phyloP scores from a whole-genome alignment of 2,797 vertebrate species.

The Myotis findleyi region DNA sequence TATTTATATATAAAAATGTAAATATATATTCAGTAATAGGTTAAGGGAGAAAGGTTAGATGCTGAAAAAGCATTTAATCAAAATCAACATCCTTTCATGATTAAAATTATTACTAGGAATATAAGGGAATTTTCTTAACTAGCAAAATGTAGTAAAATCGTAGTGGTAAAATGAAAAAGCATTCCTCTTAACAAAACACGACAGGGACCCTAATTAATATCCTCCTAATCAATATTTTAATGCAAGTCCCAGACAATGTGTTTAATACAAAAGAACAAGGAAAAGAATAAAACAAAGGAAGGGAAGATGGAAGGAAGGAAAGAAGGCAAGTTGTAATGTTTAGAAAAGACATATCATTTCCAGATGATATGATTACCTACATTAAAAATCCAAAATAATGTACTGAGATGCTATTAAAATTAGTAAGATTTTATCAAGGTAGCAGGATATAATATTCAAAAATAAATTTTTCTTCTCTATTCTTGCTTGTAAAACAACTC shows the following conservation, averaged over 20 bases:
- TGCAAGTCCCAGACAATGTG: background rate
- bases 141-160: slow-evolving; percentile 2
- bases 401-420: background rate
- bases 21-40: background rate
- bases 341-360: background rate
- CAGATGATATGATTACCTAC: background rate
- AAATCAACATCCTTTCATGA: background rate
- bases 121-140: slow-evolving; percentile 28
- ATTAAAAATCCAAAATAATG: background rate
- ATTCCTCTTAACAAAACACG: background rate
- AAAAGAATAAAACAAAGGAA: background rate
- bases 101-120: slow-evolving; percentile 13
- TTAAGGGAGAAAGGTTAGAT: background rate
- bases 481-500: background rate
- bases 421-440: slow-evolving; percentile 21
- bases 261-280: slow-evolving; percentile 24
- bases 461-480: background rate
- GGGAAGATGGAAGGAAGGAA: background rate
- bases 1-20: background rate
- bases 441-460: background rate
- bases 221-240: background rate
- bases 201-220: background rate
- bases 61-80: slow-evolving; percentile 9
- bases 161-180: background rate
- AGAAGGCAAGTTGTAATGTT: background rate